Evolutionary conservation across 2,113 vertebrate species (phyloP).

Genomic region (Aviceda subcristata): DNA sequence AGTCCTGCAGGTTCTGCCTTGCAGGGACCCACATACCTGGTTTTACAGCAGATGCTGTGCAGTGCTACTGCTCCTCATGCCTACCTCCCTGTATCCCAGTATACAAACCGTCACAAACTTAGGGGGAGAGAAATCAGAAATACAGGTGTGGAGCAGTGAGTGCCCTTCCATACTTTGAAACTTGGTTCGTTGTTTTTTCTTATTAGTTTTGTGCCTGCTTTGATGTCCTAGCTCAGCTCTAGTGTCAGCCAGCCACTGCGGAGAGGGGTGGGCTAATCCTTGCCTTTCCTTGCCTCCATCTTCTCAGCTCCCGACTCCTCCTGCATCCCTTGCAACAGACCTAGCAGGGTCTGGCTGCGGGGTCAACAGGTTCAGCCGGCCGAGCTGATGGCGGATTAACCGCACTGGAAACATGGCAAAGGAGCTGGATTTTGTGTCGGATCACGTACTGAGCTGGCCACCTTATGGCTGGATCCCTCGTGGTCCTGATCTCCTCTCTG

Average conservation of each 20-base stretch:
- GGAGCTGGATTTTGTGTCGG: background rate
- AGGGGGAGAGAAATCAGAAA: background rate
- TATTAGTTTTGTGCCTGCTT: background rate
- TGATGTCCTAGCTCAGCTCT: background rate
- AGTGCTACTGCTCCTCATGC: background rate
- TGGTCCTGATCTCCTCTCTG: background rate
- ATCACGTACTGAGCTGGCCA: background rate
- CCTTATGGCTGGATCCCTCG: fast-evolving
- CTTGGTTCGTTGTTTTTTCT: background rate
- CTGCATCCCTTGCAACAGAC: background rate
- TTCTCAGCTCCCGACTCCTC: too few relatives aligned
- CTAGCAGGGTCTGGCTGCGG: background rate
- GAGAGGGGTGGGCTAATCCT: background rate
- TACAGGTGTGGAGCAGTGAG: background rate
- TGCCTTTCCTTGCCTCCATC: background rate
- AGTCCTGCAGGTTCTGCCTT: fast-evolving
- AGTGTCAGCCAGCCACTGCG: background rate
- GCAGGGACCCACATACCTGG: background rate
- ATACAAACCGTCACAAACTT: background rate
- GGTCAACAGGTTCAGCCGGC: too few relatives aligned
- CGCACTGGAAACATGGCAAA: background rate
- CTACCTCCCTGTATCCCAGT: fast-evolving
- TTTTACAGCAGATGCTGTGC: background rate
- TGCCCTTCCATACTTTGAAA: fast-evolving
- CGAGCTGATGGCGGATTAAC: background rate